Evolutionary conservation across 2,888 invertebrate genomes (phyloP), one percentile per base, ranked within the genome.

Genomic region (Erannis defoliaria): DNA sequence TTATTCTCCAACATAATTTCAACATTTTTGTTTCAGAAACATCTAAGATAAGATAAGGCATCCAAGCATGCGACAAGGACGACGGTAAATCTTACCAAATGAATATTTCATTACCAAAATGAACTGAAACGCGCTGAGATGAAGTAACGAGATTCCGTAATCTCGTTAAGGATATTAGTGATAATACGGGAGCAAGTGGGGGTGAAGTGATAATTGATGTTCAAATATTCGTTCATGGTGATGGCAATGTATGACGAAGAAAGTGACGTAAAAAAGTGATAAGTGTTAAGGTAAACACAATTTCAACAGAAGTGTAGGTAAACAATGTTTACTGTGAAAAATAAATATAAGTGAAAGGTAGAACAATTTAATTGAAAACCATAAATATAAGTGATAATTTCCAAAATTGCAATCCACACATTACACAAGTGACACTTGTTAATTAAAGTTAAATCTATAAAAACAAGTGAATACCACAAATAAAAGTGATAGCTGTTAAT

Each of bases 21-120:
- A 31, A 38, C 40, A 55, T 62, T 58, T 67, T 62, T 66, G 60
- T 72, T 67, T 10, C 72, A 72, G 72, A 60, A 66, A 54, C 49
- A 16, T 46, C 23, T 21, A n/a, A 18, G 38, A 38, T 21, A 42
- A 67, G 70, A 72, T 72, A 64, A 70, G 31, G 59, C 42, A 12
- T 33, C 16, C 59, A 59, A 64, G 66, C 45, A 55, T 46, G 62
- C 29, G 53, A 48, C 68, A 63, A 68, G 73, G 68, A 49, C 70
- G 40, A 14, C 14, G 66, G 61, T 61, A 59, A 66, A 59, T 58
- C 48, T 59, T 40, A 14, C 26, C 54, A 49, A 62, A 64, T 65
- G 67, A 64, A 64, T 64, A 63, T 49, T 57, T 62, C 55, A 67
- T 66, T 63, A 65, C 55, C 55, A 63, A 55, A 64, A 66, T 62